A percentile compares a stretch with the other conserved stretches of the same genome.
Evolutionary conservation across 2,888 invertebrate species (phyloP).

Genomic region (Acholoe squamosa): DNA sequence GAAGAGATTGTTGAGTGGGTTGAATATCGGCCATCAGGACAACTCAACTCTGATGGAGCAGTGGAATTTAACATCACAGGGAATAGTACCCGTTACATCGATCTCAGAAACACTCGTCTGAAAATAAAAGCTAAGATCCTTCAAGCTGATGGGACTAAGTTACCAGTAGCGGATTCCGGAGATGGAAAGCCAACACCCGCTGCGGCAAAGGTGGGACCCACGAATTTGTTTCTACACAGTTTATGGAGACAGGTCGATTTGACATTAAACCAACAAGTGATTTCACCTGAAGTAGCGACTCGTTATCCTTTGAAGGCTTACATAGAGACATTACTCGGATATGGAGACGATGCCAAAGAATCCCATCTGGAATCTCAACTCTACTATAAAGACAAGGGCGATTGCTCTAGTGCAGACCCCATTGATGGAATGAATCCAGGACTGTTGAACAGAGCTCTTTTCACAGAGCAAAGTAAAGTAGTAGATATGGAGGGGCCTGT

Average conservation of each 20-base stretch:
- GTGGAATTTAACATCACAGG: constrained; percentile 40
- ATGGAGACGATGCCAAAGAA: background rate
- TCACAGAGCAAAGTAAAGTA: no score
- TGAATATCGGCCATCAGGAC: background rate
- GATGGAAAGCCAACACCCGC: background rate
- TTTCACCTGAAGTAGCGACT: background rate
- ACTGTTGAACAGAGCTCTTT: background rate
- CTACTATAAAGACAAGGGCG: background rate
- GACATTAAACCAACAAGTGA: background rate
- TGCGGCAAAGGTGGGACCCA: background rate
- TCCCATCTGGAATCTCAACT: background rate
- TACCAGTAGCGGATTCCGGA: background rate
- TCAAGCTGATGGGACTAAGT: background rate
- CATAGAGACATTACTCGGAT: background rate
- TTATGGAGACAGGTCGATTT: constrained; percentile 39
- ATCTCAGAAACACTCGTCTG: background rate
- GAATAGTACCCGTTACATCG: background rate
- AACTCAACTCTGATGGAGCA: background rate
- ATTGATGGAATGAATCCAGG: background rate
- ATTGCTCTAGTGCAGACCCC: background rate
- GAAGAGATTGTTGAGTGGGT: background rate
- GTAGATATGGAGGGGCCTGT: no score
- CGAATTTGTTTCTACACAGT: background rate
- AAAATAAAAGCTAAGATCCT: background rate
- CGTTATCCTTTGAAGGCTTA: background rate